Evolutionary conservation across 2,888 invertebrate species (phyloP).

Genomic region (Brenthis hecate): DNA sequence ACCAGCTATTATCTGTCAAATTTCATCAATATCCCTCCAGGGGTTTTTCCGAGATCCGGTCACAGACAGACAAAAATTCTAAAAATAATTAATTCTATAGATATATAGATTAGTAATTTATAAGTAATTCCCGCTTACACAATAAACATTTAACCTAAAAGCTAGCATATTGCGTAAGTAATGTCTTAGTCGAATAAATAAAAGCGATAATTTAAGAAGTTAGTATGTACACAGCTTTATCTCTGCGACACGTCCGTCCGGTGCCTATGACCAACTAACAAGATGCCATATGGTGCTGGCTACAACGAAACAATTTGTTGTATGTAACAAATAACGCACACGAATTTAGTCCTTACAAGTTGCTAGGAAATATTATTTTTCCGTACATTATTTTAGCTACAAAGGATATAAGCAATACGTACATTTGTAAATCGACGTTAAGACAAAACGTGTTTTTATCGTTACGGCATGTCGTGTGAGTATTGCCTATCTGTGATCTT

Average conservation of each 20-base stretch:
- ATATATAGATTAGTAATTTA: too few species aligned
- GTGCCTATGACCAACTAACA: constrained; percentile 58
- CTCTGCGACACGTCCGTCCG: constrained; percentile 54
- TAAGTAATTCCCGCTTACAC: too few species aligned
- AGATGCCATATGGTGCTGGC: constrained; percentile 66
- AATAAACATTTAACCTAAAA: too few species aligned
- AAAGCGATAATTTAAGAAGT: background rate
- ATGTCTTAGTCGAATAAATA: too few species aligned
- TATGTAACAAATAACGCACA: constrained; percentile 37
- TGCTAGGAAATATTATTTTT: background rate
- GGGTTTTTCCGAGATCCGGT: too few species aligned
- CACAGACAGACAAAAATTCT: too few species aligned
- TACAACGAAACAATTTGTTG: constrained; percentile 54
- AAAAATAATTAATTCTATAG: too few species aligned
- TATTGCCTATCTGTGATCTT: constrained; percentile 32
- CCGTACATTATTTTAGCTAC: background rate
- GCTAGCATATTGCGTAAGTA: too few species aligned
- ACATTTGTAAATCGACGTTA: constrained; percentile 20
- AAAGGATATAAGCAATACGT: background rate
- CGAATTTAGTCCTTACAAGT: constrained; percentile 44
- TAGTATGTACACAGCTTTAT: constrained; percentile 50
- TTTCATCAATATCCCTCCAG: too few species aligned
- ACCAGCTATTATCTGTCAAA: too few species aligned
- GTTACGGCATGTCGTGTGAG: constrained; percentile 36
- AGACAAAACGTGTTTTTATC: constrained; percentile 40